phyloP scores from a whole-genome alignment of 2,888 invertebrate genomes.

The Lithosia quadra region DNA sequence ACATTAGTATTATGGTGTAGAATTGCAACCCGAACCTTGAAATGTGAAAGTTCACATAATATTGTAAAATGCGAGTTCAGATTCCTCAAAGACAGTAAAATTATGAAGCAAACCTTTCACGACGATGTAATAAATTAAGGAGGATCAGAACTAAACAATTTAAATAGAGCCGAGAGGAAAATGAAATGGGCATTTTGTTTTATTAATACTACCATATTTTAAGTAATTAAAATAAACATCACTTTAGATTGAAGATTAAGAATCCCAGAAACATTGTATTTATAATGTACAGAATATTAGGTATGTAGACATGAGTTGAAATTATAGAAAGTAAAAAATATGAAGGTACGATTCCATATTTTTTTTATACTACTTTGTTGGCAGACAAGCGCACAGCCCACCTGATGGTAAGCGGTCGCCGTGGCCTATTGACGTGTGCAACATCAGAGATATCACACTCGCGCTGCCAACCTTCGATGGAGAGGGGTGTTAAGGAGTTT shows the following conservation, averaged over 20 bases:
- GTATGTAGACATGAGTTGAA: no score
- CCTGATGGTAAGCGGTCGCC: no score
- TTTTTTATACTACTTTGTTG: no score
- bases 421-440: no score
- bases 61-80: not conserved
- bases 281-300: not conserved
- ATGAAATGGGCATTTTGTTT: not conserved
- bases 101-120: not conserved
- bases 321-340: no score
- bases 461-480: no score
- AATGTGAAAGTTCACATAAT: conserved; percentile 1
- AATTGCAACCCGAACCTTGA: conserved; percentile 6
- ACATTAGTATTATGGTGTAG: conserved; percentile 4
- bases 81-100: not conserved
- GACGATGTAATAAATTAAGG: not conserved
- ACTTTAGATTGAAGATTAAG: not conserved
- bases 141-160: not conserved
- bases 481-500: no score
- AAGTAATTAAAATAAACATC: not conserved
- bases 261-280: not conserved
- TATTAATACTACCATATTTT: not conserved
- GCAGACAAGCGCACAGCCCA: no score
- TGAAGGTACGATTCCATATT: no score
- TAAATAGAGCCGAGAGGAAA: not conserved
- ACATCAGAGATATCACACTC: no score